A percentile compares a stretch with the other conserved stretches of the same genome.
phyloP scores from a whole-genome alignment of 1,140 invertebrate species.

The Aphelenchoides avenae region DNA sequence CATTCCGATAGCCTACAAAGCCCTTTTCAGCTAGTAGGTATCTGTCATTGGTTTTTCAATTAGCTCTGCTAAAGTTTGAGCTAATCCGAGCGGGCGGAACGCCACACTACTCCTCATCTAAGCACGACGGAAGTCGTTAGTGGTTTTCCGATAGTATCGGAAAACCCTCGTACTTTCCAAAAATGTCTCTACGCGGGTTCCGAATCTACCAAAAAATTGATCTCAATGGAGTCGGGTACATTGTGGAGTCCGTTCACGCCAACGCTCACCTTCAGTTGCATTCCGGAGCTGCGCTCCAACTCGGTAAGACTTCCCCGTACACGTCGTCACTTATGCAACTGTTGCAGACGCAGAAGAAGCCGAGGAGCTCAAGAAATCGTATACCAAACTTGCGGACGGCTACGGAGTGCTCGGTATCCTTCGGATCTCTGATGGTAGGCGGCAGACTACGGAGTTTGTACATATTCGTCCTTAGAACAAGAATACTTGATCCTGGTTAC shows the following conservation, averaged over 20 bases:
- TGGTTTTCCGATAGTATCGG: no score
- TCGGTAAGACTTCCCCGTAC: conserved; percentile 21
- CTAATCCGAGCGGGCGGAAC: no score
- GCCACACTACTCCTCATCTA: no score
- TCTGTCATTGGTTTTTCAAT: no score
- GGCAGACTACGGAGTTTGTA: no score
- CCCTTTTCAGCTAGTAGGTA: no score
- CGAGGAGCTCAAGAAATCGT: conserved; percentile 35
- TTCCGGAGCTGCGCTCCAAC: conserved; percentile 31
- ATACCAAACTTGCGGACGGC: conserved; percentile 51
- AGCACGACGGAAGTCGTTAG: no score
- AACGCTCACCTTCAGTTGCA: conserved; percentile 43
- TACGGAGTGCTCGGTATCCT: conserved; percentile 56
- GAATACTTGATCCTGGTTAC: conserved; percentile 48
- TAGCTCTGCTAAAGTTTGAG: no score
- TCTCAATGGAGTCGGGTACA: conserved; percentile 15
- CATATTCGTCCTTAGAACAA: conserved; percentile 1
- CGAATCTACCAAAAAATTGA: conserved; percentile 40
- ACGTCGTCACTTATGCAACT: conserved; percentile 1
- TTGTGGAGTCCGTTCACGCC: conserved; percentile 34
- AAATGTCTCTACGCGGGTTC: conserved; percentile 49
- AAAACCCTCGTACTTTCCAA: no score
- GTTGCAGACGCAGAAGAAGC: conserved; percentile 34
- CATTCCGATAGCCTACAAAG: no score
- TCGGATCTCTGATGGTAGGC: conserved; percentile 28